These are phyloP conservation scores for Sarcophilus harrisii DNA, from an alignment of 2,797 vertebrate genomes.

Conservation along the genomic window DNA sequence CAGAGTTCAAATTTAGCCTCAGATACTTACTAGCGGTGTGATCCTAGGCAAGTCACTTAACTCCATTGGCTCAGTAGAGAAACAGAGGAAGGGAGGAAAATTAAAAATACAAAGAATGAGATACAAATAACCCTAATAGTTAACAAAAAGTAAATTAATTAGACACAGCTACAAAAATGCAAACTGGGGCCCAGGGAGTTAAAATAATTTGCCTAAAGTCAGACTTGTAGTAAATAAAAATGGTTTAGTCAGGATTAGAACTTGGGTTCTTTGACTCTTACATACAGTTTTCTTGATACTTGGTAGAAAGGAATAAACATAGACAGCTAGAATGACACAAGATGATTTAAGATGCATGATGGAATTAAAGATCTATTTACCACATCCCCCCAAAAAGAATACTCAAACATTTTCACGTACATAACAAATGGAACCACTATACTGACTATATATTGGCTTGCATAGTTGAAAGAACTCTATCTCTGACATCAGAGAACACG, in stretches of 20 bases:
- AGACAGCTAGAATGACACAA: neutral
- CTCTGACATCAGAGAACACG: neutral
- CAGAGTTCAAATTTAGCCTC: neutral
- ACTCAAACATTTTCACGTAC: neutral
- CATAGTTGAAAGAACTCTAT: neutral
- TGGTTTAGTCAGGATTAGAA: neutral
- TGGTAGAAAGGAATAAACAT: neutral
- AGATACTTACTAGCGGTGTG: neutral
- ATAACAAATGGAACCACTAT: neutral
- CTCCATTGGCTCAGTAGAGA: too few species aligned
- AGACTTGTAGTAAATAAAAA: neutral
- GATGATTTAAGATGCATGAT: neutral
- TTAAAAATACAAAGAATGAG: neutral
- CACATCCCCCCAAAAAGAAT: neutral
- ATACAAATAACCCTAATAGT: neutral
- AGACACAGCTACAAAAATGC: neutral
- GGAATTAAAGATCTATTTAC: neutral
- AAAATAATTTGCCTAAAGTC: neutral
- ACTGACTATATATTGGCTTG: neutral
- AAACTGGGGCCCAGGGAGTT: neutral
- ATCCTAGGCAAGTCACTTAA: neutral
- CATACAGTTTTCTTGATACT: neutral
- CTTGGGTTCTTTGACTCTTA: neutral
- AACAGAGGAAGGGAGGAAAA: too few species aligned
- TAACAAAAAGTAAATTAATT: neutral